A percentile compares a stretch with the other conserved stretches of the same genome.
These are phyloP conservation scores for Prunella strophiata DNA, from an alignment of 2,797 vertebrate genomes.

Conservation along the genomic window DNA sequence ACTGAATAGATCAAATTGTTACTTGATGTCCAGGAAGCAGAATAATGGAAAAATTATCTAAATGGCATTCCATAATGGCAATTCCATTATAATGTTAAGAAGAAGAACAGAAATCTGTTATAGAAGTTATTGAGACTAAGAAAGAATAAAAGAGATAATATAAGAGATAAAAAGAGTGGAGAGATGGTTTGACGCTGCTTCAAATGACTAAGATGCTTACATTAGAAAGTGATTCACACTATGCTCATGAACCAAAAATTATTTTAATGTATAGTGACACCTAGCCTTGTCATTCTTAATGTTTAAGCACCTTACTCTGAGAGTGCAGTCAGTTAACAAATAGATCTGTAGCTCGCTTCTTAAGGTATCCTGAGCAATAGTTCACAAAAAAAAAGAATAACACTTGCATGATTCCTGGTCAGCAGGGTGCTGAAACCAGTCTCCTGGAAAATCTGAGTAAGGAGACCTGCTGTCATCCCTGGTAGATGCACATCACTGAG, in stretches of 20 bases:
- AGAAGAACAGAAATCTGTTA: neutral
- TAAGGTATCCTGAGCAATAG: neutral
- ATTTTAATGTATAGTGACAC: neutral
- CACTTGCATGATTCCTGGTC: neutral
- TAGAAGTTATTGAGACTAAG: neutral
- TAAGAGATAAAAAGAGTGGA: neutral
- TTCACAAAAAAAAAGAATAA: neutral
- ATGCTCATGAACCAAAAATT: neutral
- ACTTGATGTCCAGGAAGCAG: neutral
- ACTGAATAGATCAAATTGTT: neutral
- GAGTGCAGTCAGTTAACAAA: neutral
- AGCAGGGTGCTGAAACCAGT: neutral
- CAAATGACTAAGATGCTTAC: rapidly evolving
- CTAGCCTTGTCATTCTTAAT: neutral
- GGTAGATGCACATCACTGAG: neutral
- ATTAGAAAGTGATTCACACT: neutral
- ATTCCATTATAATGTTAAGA: neutral
- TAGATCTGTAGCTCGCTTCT: rapidly evolving
- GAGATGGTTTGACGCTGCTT: rapidly evolving
- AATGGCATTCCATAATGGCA: neutral
- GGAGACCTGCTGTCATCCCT: neutral
- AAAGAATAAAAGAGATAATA: neutral
- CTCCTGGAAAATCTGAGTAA: neutral
- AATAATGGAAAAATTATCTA: neutral
- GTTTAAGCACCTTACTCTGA: neutral